These are phyloP conservation scores for Oreochromis spilurus DNA, from an alignment of 2,113 vertebrate genomes.

Conservation along the genomic window DNA sequence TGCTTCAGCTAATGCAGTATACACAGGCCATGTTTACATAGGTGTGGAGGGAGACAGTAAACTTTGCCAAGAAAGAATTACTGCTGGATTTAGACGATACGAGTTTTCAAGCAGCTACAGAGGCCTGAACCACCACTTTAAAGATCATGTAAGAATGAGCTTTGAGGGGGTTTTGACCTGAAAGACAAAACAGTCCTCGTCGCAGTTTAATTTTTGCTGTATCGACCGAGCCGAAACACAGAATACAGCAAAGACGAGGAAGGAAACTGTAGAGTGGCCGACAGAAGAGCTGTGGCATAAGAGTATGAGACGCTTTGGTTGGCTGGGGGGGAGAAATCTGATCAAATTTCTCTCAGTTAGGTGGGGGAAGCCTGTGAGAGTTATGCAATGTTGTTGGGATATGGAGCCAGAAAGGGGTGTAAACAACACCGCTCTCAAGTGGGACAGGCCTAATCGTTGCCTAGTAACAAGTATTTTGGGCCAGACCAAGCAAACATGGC, in stretches of 20 bases:
- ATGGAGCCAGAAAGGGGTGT: constrained; percentile 67
- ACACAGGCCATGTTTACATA: constrained; percentile 40
- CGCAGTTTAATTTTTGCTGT: constrained; percentile 15
- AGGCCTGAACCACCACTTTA: not conserved
- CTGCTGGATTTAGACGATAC: constrained; percentile 19
- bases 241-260: not conserved
- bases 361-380: constrained; percentile 52
- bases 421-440: constrained; percentile 60
- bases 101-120: constrained; percentile 1
- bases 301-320: constrained; percentile 29
- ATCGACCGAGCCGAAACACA: not conserved
- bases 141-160: not conserved
- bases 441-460: constrained; percentile 72
- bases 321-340: not conserved
- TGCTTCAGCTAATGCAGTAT: constrained; percentile 22
- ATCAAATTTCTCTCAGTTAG: constrained; percentile 52
- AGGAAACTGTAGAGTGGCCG: not conserved
- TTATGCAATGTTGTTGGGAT: constrained; percentile 68
- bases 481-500: constrained; percentile 70
- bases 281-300: constrained; percentile 18
- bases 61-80: constrained; percentile 21
- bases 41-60: not conserved
- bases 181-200: not conserved
- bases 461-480: constrained; percentile 78
- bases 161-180: not conserved